Base-by-base conservation (phyloP, 2,888 invertebrate species). In the Meteorus colon region DNA sequence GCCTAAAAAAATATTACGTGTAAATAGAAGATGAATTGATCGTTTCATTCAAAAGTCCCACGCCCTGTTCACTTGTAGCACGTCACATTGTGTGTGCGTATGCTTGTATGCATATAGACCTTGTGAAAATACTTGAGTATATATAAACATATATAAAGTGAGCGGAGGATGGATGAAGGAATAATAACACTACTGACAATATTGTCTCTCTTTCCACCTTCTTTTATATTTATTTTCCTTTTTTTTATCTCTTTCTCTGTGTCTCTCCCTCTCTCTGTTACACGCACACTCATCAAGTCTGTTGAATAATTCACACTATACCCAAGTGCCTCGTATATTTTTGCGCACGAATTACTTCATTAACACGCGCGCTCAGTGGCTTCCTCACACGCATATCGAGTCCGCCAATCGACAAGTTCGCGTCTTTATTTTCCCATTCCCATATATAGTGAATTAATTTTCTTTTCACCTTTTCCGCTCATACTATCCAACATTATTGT, bases 281-380 rank as follows among this genome's bases (percentile, higher is more conserved):
- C 71, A 74, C 78, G 73, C 75, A 62, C 78, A 77, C 75, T 76
- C 60, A 74, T 62, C 74, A 71, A 62, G 19, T 65, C 45, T 45
- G 77, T 84, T 86, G 86, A 86, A 86, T 86, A 82, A 86, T 86
- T 85, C 86, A 86, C 81, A 77, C 68, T 80, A 80, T 77, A 77
- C 76, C 41, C 76, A 77, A 72, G 71, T 48, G 59, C 51, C 51
- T 76, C 81, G 83, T 77, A 82, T 78, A 85, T 86, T 85, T 86
- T 86, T 85, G 86, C 84, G 83, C 86, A 86, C 84, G 82, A 86
- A 86, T 86, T 86, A 86, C 86, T 86, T 86, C 84, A 85, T 86
- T 86, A 86, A 82, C 80, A 77, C 77, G 81, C 77, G 80, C 79
- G 77, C 74, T 81, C 77, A 80, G 63, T 55, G 74, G 74, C 77